Conservation (phyloP, 2,113 vertebrate genomes). For the Melanerpes aurifrons region DNA sequence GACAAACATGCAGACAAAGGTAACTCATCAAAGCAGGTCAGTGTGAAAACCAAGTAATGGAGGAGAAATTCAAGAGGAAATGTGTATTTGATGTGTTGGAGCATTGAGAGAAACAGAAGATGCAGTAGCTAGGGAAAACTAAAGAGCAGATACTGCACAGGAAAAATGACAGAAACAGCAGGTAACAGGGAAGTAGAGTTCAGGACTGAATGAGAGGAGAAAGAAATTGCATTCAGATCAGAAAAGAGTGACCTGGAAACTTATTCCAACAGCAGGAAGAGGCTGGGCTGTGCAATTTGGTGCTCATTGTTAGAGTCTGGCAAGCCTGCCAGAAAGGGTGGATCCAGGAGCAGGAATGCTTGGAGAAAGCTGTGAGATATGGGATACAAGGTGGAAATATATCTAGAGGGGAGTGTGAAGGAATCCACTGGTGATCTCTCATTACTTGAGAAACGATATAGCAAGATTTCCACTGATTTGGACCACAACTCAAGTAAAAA, state of each 20-base stretch:
- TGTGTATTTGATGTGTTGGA: not conserved
- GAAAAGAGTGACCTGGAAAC: conserved; percentile 44
- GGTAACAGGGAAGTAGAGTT: not conserved
- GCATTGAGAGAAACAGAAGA: not conserved
- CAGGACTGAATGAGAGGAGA: not conserved
- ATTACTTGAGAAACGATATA: not conserved
- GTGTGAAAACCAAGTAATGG: not conserved
- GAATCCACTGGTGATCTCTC: not conserved
- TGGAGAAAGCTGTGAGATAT: not conserved
- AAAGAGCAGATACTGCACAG: not conserved
- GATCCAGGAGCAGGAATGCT: conserved; percentile 33
- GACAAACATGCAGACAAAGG: not conserved
- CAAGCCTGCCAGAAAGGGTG: conserved; percentile 44
- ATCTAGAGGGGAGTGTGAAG: not conserved
- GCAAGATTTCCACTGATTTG: not conserved
- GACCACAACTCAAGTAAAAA: not conserved
- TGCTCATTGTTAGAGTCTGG: not conserved
- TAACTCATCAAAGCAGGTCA: not conserved
- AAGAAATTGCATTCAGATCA: not conserved
- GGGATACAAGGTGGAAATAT: not conserved
- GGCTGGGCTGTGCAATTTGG: conserved; percentile 22
- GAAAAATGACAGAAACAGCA: not conserved
- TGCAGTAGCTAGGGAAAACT: not conserved
- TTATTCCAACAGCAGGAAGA: conserved; percentile 49
- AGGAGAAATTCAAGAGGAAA: not conserved